Percentiles rank a stretch among this genome's conserved stretches.
These are phyloP conservation scores for Polypterus bichir DNA, from an alignment of 2,113 vertebrate genomes.

Conservation along the genomic window DNA sequence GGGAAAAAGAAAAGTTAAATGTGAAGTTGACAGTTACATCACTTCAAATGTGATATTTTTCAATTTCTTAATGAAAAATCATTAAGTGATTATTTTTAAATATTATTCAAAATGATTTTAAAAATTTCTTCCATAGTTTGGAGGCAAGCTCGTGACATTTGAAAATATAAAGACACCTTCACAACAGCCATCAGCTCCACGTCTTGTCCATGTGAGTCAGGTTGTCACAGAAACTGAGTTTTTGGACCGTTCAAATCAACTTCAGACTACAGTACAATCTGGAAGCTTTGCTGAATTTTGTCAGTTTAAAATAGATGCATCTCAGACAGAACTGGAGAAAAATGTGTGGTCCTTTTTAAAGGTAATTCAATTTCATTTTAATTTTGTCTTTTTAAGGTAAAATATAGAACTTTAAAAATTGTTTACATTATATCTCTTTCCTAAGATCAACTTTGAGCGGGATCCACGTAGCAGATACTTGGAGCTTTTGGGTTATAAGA, in stretches of 20 bases:
- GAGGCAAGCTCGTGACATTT: slow-evolving; percentile 83
- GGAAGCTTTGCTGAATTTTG: slow-evolving; percentile 72
- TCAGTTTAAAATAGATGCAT: slow-evolving; percentile 65
- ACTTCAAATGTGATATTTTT: not conserved
- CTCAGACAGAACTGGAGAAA: slow-evolving; percentile 74
- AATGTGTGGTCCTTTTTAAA: slow-evolving; percentile 88
- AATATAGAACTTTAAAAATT: not conserved
- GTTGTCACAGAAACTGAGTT: slow-evolving; percentile 82
- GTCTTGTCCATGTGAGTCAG: slow-evolving; percentile 71
- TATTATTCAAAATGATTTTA: slow-evolving; percentile 5
- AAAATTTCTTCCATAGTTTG: slow-evolving; percentile 54
- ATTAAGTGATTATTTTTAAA: not conserved
- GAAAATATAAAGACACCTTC: slow-evolving; percentile 48
- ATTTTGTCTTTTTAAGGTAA: slow-evolving; percentile 1
- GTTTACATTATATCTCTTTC: slow-evolving; percentile 11
- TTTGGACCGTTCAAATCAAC: slow-evolving; percentile 61
- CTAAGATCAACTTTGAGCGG: slow-evolving; percentile 83
- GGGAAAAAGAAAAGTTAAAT: no score
- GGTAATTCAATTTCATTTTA: slow-evolving; percentile 39
- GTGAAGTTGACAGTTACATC: no score
- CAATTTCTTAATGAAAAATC: not conserved
- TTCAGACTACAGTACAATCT: slow-evolving; percentile 68
- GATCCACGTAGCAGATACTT: slow-evolving; percentile 78
- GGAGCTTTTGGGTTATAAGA: slow-evolving; percentile 81
- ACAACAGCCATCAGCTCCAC: slow-evolving; percentile 39